Conservation (phyloP, 2,888 invertebrate genomes). For the Drosophila kanekoi region DNA sequence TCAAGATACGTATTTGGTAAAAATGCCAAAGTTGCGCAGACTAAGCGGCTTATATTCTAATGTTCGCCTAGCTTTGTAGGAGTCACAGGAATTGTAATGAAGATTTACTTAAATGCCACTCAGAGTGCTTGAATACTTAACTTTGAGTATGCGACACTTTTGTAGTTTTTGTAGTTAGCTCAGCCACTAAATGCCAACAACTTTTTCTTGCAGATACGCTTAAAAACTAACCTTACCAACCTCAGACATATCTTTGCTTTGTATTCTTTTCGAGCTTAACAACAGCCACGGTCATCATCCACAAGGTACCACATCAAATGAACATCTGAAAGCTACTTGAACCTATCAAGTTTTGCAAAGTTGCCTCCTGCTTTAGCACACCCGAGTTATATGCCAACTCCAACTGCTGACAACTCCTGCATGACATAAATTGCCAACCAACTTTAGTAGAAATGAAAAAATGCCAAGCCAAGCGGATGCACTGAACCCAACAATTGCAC, state of each 20-base stretch:
- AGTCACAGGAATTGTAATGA: neutral
- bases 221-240: neutral
- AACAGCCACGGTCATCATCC: neutral
- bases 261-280: neutral
- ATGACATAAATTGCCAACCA: slow-evolving; percentile 55
- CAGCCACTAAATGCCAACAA: too few relatives aligned
- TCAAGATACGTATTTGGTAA: slow-evolving; percentile 3
- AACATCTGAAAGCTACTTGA: slow-evolving; percentile 4
- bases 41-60: slow-evolving; percentile 20
- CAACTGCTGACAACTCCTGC: slow-evolving; percentile 18
- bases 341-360: neutral
- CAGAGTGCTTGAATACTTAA: neutral
- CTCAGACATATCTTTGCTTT: neutral
- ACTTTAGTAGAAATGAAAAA: neutral
- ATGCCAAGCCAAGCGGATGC: slow-evolving; percentile 39
- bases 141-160: neutral
- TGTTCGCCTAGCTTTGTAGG: slow-evolving; percentile 1
- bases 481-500: slow-evolving; percentile 7
- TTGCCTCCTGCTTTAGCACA: slow-evolving; percentile 20
- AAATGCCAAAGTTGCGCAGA: neutral
- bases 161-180: neutral
- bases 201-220: too few relatives aligned
- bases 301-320: slow-evolving; percentile 11
- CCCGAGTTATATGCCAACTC: slow-evolving; percentile 9
- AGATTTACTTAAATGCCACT: slow-evolving; percentile 1